Percentiles rank a stretch among this genome's conserved stretches.
Evolutionary conservation across 2,888 invertebrate genomes (phyloP).

Genomic region (Halocaridina rubra): DNA sequence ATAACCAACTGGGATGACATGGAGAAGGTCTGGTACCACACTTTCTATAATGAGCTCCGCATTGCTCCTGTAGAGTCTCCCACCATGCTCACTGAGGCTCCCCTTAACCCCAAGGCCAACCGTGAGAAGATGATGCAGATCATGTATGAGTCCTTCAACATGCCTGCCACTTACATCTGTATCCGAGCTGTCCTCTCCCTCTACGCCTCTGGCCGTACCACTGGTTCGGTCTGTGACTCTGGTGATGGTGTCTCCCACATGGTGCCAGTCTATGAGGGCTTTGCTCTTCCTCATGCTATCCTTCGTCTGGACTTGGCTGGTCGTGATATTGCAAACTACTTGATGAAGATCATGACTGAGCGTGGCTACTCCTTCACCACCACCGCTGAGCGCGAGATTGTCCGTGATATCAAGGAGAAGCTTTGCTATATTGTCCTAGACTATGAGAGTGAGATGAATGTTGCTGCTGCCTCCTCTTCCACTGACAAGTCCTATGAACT

Average conservation of each 20-base stretch:
- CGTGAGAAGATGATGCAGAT: constrained; percentile 90
- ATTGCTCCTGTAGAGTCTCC: constrained; percentile 87
- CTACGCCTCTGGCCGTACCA: constrained; percentile 71
- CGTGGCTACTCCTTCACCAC: constrained; percentile 58
- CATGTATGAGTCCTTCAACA: constrained; percentile 73
- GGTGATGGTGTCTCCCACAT: constrained; percentile 67
- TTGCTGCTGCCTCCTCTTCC: constrained; percentile 66
- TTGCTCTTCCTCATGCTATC: constrained; percentile 92
- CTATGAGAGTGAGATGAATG: background rate
- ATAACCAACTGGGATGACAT: constrained; percentile 96
- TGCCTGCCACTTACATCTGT: constrained; percentile 65
- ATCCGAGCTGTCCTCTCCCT: constrained; percentile 72
- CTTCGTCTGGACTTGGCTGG: constrained; percentile 96
- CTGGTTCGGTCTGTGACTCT: constrained; percentile 66
- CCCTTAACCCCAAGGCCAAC: constrained; percentile 94
- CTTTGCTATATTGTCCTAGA: background rate
- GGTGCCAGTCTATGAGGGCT: constrained; percentile 44
- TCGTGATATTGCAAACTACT: constrained; percentile 77
- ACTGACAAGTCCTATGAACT: constrained; percentile 76
- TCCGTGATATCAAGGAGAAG: constrained; percentile 42
- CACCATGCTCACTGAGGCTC: constrained; percentile 83
- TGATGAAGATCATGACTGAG: constrained; percentile 74
- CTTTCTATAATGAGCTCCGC: constrained; percentile 97
- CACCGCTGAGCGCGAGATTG: constrained; percentile 56
- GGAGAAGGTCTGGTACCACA: constrained; percentile 99